A percentile compares a stretch with the other conserved stretches of the same genome.
Evolutionary conservation across 2,797 vertebrate species (phyloP).

Genomic region (Florisuga fusca): DNA sequence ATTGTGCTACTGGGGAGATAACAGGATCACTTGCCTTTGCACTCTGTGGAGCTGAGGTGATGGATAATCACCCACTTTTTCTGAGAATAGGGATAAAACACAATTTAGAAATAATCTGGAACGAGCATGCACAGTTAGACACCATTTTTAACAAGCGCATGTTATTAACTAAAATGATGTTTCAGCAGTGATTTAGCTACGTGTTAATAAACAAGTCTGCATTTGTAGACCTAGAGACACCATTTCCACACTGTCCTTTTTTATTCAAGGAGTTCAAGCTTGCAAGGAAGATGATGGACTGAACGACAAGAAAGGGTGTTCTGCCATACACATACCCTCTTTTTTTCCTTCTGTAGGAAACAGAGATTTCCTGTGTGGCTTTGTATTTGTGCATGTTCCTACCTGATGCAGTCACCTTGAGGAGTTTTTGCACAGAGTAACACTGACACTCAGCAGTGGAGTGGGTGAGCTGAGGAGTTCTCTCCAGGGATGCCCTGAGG

Average conservation of each 20-base stretch:
- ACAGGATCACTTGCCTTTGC: background rate
- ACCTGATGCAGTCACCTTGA: constrained; percentile 21
- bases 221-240: background rate
- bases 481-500: constrained; percentile 8
- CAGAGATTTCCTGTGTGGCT: background rate
- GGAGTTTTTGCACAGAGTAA: background rate
- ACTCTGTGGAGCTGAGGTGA: background rate
- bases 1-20: background rate
- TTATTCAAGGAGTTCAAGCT: background rate
- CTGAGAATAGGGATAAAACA: constrained; percentile 20
- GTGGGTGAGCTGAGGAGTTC: background rate
- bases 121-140: constrained; percentile 40
- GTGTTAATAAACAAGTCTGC: constrained; percentile 37
- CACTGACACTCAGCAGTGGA: constrained; percentile 18
- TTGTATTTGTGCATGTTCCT: background rate
- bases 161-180: constrained; percentile 56
- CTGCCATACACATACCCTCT: background rate
- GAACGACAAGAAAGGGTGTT: background rate
- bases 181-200: constrained; percentile 32
- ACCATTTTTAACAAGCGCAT: constrained; percentile 57
- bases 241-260: background rate
- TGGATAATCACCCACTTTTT: constrained; percentile 32
- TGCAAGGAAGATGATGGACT: background rate
- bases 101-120: constrained; percentile 35
- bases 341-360: background rate